A percentile compares a stretch with the other conserved stretches of the same genome.
Evolutionary conservation across 2,113 vertebrate genomes (phyloP).

Genomic region (Trachemys scripta): DNA sequence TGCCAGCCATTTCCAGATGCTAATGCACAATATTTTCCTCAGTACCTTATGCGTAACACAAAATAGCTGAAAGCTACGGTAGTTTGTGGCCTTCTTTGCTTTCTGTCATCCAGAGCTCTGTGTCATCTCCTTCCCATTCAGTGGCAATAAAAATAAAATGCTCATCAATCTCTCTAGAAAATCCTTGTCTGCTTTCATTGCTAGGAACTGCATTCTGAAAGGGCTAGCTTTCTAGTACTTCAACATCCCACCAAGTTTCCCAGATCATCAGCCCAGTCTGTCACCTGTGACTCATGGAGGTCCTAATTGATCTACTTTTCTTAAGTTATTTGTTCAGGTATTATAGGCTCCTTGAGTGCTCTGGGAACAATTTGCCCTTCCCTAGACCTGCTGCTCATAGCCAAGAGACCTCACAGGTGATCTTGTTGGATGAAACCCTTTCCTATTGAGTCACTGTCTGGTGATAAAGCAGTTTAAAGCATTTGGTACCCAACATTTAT

Average conservation of each 20-base stretch:
- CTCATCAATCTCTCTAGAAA: background rate
- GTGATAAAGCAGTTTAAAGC: background rate
- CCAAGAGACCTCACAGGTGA: background rate
- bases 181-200: background rate
- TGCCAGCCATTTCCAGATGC: accelerated
- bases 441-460: background rate
- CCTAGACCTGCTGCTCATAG: background rate
- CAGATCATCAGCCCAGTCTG: background rate
- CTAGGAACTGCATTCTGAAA: slow-evolving; percentile 13
- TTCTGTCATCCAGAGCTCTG: background rate
- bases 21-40: background rate
- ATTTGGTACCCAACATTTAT: background rate
- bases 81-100: background rate
- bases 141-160: background rate
- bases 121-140: background rate
- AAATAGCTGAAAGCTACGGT: background rate
- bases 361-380: background rate
- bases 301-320: background rate
- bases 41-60: background rate
- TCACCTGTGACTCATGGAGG: background rate
- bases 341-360: background rate
- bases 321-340: background rate
- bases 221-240: background rate
- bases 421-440: background rate
- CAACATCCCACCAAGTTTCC: accelerated